Evolutionary conservation across 2,797 vertebrate species (phyloP), one percentile per base, ranked within the genome.

Genomic region (Psittacula derbiana): DNA sequence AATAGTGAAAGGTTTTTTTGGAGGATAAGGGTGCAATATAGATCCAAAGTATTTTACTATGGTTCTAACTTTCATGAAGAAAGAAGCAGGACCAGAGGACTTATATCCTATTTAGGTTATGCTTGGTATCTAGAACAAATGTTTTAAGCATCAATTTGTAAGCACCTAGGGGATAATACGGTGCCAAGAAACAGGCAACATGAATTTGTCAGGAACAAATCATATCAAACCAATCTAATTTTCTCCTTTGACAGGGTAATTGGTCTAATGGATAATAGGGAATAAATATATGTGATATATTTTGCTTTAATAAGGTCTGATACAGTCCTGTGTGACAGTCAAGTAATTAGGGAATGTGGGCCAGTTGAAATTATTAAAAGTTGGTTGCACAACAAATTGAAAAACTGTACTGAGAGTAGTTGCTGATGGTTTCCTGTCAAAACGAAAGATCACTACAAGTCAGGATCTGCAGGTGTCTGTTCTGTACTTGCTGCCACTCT

Each of bases 161-260:
- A 78, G 49, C 36, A 50, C 46, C 69, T 69, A n/a, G 49, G n/a
- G 65, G 40, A 83, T 73, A 90, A 91, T 86, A 92, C 72, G 30
- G 69, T 70, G 66, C 47, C 92, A 83, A 95, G 75, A 95, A 95
- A 75, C 24, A 91, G 90, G 66, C 90, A 80, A 69, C 41, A 44
- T 69, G 25, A 91, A 92, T 96, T 95, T 95, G 52, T 90, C 70
- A 86, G 71, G 57, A 72, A 50, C 16, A 92, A 83, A 90, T 95
- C 89, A 64, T 31, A 40, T 93, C 92, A 93, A 94, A 86, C 72
- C 38, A 92, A 86, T 94, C 82, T 86, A 75, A 91, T 95, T 80
- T 92, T 86, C 81, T 88, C 38, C 60, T 95, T 61, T 92, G 85
- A 88, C 73, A 84, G 70, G 30, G 58, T 83, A 91, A 83, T 91